These are phyloP conservation scores for Diadegma fenestrale DNA, from an alignment of 2,888 invertebrate genomes.

Conservation along the genomic window DNA sequence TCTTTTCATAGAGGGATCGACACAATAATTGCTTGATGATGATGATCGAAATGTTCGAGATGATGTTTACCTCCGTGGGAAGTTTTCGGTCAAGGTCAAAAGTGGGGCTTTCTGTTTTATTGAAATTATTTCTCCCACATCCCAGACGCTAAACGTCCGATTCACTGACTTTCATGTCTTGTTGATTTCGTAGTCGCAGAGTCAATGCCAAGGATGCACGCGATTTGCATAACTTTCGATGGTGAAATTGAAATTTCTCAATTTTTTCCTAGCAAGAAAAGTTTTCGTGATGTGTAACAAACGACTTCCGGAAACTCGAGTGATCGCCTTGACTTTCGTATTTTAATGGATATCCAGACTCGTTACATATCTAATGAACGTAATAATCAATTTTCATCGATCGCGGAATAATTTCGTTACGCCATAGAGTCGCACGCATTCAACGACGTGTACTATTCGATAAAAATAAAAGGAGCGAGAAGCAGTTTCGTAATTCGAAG, in stretches of 20 bases:
- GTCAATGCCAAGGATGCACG: not conserved
- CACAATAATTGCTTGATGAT: constrained; percentile 74
- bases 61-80: not conserved
- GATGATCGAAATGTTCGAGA: constrained; percentile 64
- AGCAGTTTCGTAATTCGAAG: constrained; percentile 59
- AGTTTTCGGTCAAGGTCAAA: constrained; percentile 24
- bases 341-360: not conserved
- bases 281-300: not conserved
- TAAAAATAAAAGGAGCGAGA: constrained; percentile 8
- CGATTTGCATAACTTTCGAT: not conserved
- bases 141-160: not conserved
- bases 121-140: no score
- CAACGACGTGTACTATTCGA: constrained; percentile 7
- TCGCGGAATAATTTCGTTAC: constrained; percentile 22
- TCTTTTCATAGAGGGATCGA: not conserved
- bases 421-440: constrained; percentile 9
- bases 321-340: not conserved
- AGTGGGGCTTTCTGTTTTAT: not conserved
- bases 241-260: not conserved
- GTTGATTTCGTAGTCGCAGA: not conserved
- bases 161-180: not conserved
- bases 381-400: not conserved
- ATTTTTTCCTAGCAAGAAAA: not conserved
- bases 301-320: no score
- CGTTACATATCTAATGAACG: not conserved